Evolutionary conservation across 2,797 vertebrate genomes (phyloP).

Genomic region (Melanotaenia trifasciata): DNA sequence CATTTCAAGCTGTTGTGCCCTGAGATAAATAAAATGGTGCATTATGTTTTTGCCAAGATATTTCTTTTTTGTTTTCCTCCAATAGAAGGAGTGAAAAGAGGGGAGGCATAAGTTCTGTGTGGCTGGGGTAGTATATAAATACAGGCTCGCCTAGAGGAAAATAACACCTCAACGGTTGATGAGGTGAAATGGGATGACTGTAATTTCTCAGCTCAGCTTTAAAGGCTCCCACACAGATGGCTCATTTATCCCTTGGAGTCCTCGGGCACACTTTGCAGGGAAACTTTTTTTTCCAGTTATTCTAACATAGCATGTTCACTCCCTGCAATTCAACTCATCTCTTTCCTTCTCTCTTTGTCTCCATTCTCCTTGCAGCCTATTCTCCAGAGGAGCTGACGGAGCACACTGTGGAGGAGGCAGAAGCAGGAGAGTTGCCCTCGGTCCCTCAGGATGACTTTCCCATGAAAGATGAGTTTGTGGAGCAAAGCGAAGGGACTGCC

Average conservation of each 20-base stretch:
- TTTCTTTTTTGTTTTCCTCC: constrained; percentile 92
- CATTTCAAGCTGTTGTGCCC: constrained; percentile 99
- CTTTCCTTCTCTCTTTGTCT: constrained; percentile 76
- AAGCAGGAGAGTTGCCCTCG: constrained; percentile 80
- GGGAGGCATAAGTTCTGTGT: constrained; percentile 82
- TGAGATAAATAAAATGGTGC: constrained; percentile 99
- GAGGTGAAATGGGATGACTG: constrained; percentile 85
- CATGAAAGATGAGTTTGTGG: constrained; percentile 84
- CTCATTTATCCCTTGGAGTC: constrained; percentile 85
- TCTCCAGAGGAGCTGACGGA: constrained; percentile 90
- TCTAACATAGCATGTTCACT: constrained; percentile 80
- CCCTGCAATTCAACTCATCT: constrained; percentile 80
- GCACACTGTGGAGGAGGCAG: constrained; percentile 83
- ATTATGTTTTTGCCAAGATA: constrained; percentile 98
- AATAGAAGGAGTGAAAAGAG: constrained; percentile 85
- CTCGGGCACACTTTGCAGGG: constrained; percentile 83
- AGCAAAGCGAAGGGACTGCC: constrained; percentile 81
- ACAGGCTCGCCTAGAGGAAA: constrained; percentile 85
- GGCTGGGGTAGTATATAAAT: constrained; percentile 85
- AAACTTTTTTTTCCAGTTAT: constrained; percentile 85
- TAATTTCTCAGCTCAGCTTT: constrained; percentile 86
- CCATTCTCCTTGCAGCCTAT: constrained; percentile 86
- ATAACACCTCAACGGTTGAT: constrained; percentile 85
- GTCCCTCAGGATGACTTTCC: constrained; percentile 73
- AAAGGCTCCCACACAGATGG: constrained; percentile 86